Base-by-base conservation (phyloP, 2,888 invertebrate species). In the Conomelus anceps region DNA sequence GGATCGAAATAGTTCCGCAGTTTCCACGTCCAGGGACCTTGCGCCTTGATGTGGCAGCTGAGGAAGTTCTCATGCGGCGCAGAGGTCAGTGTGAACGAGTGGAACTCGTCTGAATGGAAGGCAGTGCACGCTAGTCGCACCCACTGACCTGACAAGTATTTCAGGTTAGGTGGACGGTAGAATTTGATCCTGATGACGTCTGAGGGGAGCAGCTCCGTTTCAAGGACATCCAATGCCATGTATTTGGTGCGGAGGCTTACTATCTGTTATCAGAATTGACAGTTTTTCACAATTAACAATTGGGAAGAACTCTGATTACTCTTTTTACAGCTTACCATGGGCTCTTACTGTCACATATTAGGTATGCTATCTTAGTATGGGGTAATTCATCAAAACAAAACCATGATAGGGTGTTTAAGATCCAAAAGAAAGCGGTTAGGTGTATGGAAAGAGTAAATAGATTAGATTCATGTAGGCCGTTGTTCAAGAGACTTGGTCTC, bases 1-100 rank as follows among this genome's bases (percentile, higher is more conserved):
- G 98, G 98, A 93, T 98, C 98, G 92, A 98, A 98, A 92, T 98
- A 98, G 93, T 98, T 98, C 87, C 99, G 95, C 23, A 99, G 94
- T 92, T 99, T 98, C 98, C 98, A 99, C 0, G 99, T 99, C 98
- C 98, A 99, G 0, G 98, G 98, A 0, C 99, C 96, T 92, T 96
- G 96, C 0, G 96, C 96, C 93, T 99, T 99, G 91, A 99, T 99
- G 93, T 99, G 99, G 92, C 98, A 98, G 3, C 98, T 98, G 17
- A 99, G 94, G 93, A 96, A 98, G 93, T 98, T 98, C 93, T 99
- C 98, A 92, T 99, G 99, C 0, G 99, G 99, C 0, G 98, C 98
- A 17, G 98, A 99, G 0, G 99, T 99, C 88, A 99, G 93, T 0
- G 99, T 99, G 93, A 99, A 98, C 20, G 98, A 98, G 93, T 99